Percentiles rank a stretch among this genome's conserved stretches.
Evolutionary conservation across 2,888 invertebrate genomes (phyloP).

Genomic region (Onthophagus sagittarius): DNA sequence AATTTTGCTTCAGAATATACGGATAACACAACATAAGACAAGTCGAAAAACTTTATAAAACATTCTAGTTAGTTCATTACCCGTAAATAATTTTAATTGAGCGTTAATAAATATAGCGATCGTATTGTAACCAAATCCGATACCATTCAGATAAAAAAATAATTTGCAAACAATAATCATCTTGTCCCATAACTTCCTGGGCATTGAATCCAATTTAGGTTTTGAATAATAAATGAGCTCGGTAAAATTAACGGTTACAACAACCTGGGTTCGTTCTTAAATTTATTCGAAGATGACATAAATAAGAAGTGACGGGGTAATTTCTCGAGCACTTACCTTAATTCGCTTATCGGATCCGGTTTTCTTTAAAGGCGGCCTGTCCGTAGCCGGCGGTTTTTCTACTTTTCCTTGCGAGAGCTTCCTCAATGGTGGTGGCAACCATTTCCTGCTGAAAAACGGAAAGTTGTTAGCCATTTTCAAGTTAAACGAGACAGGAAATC

Average conservation of each 20-base stretch:
- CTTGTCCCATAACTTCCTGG: neutral
- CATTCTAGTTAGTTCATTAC: neutral
- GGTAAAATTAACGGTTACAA: neutral
- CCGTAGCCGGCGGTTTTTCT: slow-evolving; percentile 59
- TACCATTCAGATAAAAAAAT: neutral
- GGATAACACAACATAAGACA: neutral
- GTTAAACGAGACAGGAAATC: neutral
- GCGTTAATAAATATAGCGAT: neutral
- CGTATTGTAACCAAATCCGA: neutral
- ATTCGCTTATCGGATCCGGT: slow-evolving; percentile 79
- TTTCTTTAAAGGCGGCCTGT: slow-evolving; percentile 66
- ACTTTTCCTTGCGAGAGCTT: slow-evolving; percentile 87
- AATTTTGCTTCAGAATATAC: neutral
- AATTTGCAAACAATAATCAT: neutral
- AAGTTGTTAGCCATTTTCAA: neutral
- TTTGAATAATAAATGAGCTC: neutral
- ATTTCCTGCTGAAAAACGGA: slow-evolving; percentile 68
- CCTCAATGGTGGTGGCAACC: slow-evolving; percentile 82
- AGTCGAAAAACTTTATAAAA: neutral
- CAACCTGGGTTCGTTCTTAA: neutral
- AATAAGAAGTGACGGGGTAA: neutral
- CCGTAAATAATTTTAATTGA: neutral
- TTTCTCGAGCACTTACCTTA: slow-evolving; percentile 58
- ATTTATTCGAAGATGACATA: neutral
- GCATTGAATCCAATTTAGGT: neutral